A percentile compares a stretch with the other conserved stretches of the same genome.
Evolutionary conservation across 2,797 vertebrate genomes (phyloP).

Genomic region (Sebastes vulpes): DNA sequence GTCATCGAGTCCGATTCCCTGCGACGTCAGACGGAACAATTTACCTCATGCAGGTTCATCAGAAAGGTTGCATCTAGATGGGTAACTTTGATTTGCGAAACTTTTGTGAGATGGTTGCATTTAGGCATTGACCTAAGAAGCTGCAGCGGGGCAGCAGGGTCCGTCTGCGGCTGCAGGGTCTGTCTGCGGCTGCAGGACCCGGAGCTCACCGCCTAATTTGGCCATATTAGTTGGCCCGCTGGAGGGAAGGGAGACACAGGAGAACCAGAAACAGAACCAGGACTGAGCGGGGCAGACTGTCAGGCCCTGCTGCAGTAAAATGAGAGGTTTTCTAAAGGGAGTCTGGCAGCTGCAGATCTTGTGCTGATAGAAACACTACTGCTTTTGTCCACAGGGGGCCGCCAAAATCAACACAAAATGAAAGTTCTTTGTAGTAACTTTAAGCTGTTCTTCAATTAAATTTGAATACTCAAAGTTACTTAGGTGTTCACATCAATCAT

Average conservation of each 20-base stretch:
- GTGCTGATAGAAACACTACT: no score
- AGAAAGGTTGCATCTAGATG: background rate
- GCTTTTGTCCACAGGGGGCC: background rate
- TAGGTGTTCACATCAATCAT: background rate
- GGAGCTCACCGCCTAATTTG: fast-evolving
- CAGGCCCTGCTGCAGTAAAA: background rate
- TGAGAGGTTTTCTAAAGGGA: background rate
- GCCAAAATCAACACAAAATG: background rate
- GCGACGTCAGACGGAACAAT: background rate
- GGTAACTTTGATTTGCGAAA: background rate
- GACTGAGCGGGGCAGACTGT: no score
- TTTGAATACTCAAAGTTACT: background rate
- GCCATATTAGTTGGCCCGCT: no score
- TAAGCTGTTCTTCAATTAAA: background rate
- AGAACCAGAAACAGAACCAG: background rate
- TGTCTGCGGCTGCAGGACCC: no score
- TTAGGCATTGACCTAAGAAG: background rate
- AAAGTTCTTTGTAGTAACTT: background rate
- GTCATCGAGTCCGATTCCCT: background rate
- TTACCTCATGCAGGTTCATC: background rate
- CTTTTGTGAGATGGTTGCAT: background rate
- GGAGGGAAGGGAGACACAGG: background rate
- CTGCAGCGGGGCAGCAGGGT: no score
- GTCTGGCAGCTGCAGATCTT: background rate
- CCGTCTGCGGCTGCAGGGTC: no score